Conservation (phyloP, 2,797 vertebrate species). For the Harpagifer antarcticus region DNA sequence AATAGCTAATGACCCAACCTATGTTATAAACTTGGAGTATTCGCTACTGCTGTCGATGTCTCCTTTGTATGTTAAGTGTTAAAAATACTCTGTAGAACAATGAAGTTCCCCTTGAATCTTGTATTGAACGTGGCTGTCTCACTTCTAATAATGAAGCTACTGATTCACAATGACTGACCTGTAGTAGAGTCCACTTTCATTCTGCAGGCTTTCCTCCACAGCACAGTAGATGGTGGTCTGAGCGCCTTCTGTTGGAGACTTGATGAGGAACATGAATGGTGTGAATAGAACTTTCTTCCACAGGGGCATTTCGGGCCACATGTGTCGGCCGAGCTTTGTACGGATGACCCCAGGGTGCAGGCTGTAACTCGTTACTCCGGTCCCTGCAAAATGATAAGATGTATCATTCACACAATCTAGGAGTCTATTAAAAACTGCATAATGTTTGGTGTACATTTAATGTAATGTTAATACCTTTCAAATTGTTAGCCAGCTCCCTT, state of each 20-base stretch:
- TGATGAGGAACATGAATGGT: conserved; percentile 61
- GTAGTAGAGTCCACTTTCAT: conserved; percentile 79
- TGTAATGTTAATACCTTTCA: conserved; percentile 60
- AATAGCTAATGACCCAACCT: too few relatives aligned
- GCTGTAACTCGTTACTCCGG: conserved; percentile 71
- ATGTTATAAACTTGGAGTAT: too few relatives aligned
- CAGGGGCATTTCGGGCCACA: conserved; percentile 50
- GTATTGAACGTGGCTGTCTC: not conserved
- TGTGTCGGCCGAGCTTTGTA: conserved; percentile 74
- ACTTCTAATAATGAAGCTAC: not conserved
- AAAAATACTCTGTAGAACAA: too few relatives aligned
- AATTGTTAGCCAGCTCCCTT: conserved; percentile 65
- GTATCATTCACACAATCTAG: not conserved
- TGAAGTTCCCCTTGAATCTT: too few relatives aligned
- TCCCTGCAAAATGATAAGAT: conserved; percentile 50
- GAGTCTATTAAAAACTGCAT: not conserved
- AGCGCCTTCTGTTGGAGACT: conserved; percentile 74
- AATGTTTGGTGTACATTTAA: not conserved
- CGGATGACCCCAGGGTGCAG: conserved; percentile 79
- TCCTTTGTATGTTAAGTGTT: too few relatives aligned
- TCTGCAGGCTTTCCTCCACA: conserved; percentile 77
- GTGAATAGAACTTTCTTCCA: conserved; percentile 66
- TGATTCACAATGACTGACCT: conserved; percentile 62
- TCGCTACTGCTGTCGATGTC: too few relatives aligned
- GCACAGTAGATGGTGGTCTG: conserved; percentile 82